phyloP scores from a whole-genome alignment of 2,797 vertebrate species.

The Liparis tanakae region DNA sequence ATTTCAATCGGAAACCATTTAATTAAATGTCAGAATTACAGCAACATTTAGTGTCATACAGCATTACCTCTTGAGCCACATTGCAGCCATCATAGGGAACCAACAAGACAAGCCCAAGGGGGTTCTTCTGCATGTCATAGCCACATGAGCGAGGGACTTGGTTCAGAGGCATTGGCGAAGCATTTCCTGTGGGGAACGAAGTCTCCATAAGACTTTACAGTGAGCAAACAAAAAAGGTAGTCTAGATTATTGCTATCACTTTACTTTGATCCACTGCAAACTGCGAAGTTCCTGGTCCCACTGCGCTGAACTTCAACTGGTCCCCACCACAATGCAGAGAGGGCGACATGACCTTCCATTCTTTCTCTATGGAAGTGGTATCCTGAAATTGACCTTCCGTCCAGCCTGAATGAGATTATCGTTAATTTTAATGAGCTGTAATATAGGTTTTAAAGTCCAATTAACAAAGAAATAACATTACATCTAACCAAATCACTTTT shows the following conservation, averaged over 20 bases:
- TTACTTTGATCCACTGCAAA: constrained; percentile 69
- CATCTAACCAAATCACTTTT: background rate
- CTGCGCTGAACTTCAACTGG: constrained; percentile 66
- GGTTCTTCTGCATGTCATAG: constrained; percentile 60
- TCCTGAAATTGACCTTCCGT: background rate
- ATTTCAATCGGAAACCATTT: background rate
- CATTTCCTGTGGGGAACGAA: constrained; percentile 11
- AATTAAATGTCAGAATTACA: background rate
- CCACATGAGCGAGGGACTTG: constrained; percentile 66
- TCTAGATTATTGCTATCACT: too few relatives aligned
- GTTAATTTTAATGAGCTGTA: background rate
- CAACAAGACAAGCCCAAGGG: constrained; percentile 42
- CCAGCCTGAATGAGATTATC: constrained; percentile 26
- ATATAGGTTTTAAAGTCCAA: background rate
- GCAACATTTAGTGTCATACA: background rate
- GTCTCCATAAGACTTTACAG: background rate
- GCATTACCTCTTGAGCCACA: constrained; percentile 58
- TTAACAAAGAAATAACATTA: too few relatives aligned
- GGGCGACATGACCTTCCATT: constrained; percentile 53
- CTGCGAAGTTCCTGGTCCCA: constrained; percentile 46
- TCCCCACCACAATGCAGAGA: constrained; percentile 61
- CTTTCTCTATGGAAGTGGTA: background rate
- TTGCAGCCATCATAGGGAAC: constrained; percentile 70
- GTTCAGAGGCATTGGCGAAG: constrained; percentile 40
- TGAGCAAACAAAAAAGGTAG: too few relatives aligned